These are phyloP conservation scores for Rhyacophila brunnea DNA, from an alignment of 1,140 invertebrate species.

Conservation along the genomic window DNA sequence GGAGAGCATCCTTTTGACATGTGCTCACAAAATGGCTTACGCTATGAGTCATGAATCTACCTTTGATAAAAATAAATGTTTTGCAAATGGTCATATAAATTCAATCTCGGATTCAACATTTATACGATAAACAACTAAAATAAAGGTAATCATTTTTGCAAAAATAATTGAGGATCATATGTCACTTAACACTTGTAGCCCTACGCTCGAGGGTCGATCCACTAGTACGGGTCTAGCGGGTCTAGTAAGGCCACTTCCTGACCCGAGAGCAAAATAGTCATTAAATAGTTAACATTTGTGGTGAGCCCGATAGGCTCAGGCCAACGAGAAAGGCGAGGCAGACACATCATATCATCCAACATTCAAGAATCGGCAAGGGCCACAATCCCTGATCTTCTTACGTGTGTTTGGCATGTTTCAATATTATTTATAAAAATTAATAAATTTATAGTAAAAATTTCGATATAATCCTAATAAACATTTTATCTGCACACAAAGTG, in stretches of 20 bases:
- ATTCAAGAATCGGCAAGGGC: constrained; percentile 33
- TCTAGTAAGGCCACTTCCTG: neutral
- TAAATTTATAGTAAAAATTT: constrained; percentile 34
- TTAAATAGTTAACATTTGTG: too few relatives aligned
- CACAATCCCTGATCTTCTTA: constrained; percentile 33
- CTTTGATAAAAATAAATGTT: constrained; percentile 26
- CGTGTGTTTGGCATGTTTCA: constrained; percentile 35
- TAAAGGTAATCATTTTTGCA: constrained; percentile 5
- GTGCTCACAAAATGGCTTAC: constrained; percentile 32
- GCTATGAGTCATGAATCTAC: constrained; percentile 32
- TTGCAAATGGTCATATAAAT: constrained; percentile 34
- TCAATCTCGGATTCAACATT: constrained; percentile 34
- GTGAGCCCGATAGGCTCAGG: constrained; percentile 12
- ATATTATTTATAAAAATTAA: constrained; percentile 33
- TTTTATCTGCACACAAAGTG: constrained; percentile 31
- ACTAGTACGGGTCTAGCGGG: constrained; percentile 13
- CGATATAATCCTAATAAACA: constrained; percentile 36
- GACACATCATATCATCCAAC: constrained; percentile 36
- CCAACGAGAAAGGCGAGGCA: constrained; percentile 33
- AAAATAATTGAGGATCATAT: constrained; percentile 20
- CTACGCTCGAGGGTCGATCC: constrained; percentile 12
- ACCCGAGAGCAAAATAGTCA: neutral
- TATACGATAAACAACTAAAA: constrained; percentile 12
- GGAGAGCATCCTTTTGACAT: constrained; percentile 31
- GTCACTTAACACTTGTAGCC: constrained; percentile 16